These are phyloP conservation scores for Dendroctonus ponderosae DNA, from an alignment of 1,140 invertebrate genomes.

Conservation along the genomic window DNA sequence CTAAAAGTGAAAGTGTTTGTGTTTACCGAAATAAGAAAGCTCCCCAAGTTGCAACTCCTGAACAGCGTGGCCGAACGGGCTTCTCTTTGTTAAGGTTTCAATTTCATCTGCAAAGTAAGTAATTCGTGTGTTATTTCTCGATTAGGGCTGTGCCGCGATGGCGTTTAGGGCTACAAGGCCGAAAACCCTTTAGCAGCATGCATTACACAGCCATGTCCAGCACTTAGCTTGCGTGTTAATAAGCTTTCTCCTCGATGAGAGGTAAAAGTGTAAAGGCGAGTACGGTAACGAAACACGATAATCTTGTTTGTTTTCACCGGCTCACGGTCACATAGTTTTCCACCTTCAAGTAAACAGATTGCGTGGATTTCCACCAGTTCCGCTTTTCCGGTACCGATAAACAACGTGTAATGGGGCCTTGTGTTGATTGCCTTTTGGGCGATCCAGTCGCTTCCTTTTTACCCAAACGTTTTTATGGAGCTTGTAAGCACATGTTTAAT, in stretches of 20 bases:
- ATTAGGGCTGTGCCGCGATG: neutral
- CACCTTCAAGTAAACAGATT: too few species aligned
- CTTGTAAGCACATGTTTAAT: too few species aligned
- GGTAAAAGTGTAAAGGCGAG: conserved; percentile 23
- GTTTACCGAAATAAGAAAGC: conserved; percentile 39
- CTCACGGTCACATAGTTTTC: neutral
- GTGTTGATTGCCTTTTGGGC: too few species aligned
- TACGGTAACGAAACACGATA: conserved; percentile 1
- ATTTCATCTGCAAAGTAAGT: conserved; percentile 45
- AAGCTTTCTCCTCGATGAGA: conserved; percentile 24
- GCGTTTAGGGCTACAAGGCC: neutral
- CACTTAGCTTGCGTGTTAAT: conserved; percentile 26
- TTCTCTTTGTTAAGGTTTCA: conserved; percentile 47
- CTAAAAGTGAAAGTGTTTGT: conserved; percentile 43
- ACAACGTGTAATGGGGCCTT: too few species aligned
- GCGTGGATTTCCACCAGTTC: too few species aligned
- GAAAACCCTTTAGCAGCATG: conserved; percentile 15
- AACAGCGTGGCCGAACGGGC: conserved; percentile 49
- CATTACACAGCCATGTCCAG: conserved; percentile 16
- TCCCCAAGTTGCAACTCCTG: conserved; percentile 40
- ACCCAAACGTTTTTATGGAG: too few species aligned
- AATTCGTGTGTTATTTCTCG: conserved; percentile 18
- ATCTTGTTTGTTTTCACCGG: conserved; percentile 21
- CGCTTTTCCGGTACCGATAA: too few species aligned
- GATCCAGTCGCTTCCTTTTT: too few species aligned